phyloP scores from a whole-genome alignment of 2,797 vertebrate species.

The Sebastolobus altivelis region DNA sequence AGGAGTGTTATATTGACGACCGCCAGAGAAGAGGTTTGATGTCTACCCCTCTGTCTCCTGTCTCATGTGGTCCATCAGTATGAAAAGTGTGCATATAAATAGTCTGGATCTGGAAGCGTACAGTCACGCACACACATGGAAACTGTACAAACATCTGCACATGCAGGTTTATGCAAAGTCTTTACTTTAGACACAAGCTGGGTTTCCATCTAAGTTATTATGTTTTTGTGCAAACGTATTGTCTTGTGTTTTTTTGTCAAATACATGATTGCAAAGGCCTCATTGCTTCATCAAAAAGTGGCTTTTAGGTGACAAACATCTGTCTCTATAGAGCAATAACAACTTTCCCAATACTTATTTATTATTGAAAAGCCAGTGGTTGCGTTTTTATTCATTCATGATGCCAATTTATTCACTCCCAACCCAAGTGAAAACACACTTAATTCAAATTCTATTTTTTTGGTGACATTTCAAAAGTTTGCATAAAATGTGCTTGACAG shows the following conservation, averaged over 20 bases:
- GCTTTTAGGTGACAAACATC: constrained; percentile 10
- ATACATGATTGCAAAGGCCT: not conserved
- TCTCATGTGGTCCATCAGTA: constrained; percentile 50
- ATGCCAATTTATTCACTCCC: constrained; percentile 32
- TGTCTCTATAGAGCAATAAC: constrained; percentile 12
- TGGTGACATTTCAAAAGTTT: constrained; percentile 57
- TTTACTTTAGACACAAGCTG: not conserved
- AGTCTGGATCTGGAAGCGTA: constrained; percentile 25
- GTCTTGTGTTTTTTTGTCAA: not conserved
- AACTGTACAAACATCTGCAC: constrained; percentile 11
- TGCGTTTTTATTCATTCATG: constrained; percentile 43
- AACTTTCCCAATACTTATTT: constrained; percentile 18
- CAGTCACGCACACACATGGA: constrained; percentile 7
- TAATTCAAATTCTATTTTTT: constrained; percentile 18
- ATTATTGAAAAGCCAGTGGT: constrained; percentile 23
- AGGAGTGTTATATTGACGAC: constrained; percentile 32
- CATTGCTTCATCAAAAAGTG: not conserved
- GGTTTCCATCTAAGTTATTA: not conserved
- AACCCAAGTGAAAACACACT: constrained; percentile 20
- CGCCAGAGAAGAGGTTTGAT: constrained; percentile 56
- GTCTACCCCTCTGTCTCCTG: constrained; percentile 55
- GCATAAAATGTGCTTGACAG: constrained; percentile 55
- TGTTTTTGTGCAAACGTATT: too few relatives aligned
- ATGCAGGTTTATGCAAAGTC: constrained; percentile 2
- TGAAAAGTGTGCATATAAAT: constrained; percentile 36